Conservation (phyloP, 92 coral and sea anemone species). For the Isaurus tuberculatus region DNA sequence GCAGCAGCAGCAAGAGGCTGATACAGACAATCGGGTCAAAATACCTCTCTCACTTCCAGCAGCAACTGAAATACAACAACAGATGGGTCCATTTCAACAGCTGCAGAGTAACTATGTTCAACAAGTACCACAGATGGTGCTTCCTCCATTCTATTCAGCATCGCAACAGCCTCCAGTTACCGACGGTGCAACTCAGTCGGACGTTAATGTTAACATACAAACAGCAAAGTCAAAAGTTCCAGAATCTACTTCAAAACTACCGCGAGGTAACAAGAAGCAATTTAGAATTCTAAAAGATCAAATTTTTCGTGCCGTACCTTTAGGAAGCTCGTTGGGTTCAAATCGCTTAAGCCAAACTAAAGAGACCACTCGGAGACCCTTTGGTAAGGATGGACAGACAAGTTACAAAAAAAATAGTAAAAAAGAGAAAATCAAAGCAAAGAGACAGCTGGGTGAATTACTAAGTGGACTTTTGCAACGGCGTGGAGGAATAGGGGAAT, state of each 20-base stretch:
- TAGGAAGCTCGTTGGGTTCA: constrained; percentile 14
- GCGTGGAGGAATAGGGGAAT: constrained; percentile 59
- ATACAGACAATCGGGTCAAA: constrained; percentile 30
- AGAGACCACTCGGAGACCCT: background rate
- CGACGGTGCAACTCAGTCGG: constrained; percentile 44
- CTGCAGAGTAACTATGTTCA: constrained; percentile 9
- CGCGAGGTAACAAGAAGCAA: background rate
- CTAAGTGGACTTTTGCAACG: constrained; percentile 66
- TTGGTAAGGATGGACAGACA: constrained; percentile 7
- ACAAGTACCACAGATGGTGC: constrained; percentile 40
- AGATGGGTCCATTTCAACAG: constrained; percentile 34
- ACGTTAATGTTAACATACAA: constrained; percentile 69
- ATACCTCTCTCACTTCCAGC: constrained; percentile 12
- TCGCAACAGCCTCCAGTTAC: constrained; percentile 26
- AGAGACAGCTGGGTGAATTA: constrained; percentile 73
- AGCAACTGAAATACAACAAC: background rate
- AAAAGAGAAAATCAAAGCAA: constrained; percentile 40
- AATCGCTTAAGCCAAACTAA: constrained; percentile 24
- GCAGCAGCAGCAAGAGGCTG: constrained; percentile 12
- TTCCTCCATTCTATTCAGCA: constrained; percentile 31
- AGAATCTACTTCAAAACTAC: background rate
- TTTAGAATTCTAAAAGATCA: constrained; percentile 56
- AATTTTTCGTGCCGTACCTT: background rate
- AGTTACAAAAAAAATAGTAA: constrained; percentile 9
- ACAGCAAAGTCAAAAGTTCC: constrained; percentile 71